Evolutionary conservation across 2,888 invertebrate genomes (phyloP), one percentile per base, ranked within the genome.

Genomic region (Drosophila nigricruria): DNA sequence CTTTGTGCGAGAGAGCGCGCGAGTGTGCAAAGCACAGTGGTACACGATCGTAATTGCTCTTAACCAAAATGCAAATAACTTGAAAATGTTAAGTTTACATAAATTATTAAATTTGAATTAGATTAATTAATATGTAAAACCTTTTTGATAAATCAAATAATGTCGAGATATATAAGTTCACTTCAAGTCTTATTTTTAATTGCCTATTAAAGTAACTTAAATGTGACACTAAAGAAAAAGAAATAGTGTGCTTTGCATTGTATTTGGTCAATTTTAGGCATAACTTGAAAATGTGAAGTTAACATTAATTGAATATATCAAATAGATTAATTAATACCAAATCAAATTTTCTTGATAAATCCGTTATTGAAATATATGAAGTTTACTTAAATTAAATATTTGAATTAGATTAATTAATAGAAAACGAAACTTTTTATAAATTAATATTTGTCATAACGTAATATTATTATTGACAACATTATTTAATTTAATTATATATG

Each of bases 1-100:
- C 90, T 86, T 86, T 88, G 90, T 89, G 89, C 73, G 88, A 88
- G 85, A 79, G 84, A 73, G 79, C 68, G 80, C 64, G 71, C 64
- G 67, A 72, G 60, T 63, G 69, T 70, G 70, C 79, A 72, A 42
- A 58, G 62, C 70, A 75, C 77, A 71, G 60, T 80, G 81, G 81
- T 64, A 49, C 63, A 45, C 38, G 30, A 25, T 18, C 10, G n/a
- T 16, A 38, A 57, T 27, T 52, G 42, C 56, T 57, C 18, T 25
- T 25, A 27, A 16, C 5, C 14, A 62, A 70, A 62, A 36, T 25
- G n/a, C 45, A 34, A 34, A 54, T 43, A 23, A 32, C n/a, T 49
- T 49, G 6, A 18, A 30, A 32, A 18, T 38, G 53, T 47, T 5
- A 14, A 45, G 5, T 30, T 32, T 8, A 23, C 3, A n/a, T 50